phyloP scores from a whole-genome alignment of 2,113 vertebrate species.

The Struthidea cinerea region DNA sequence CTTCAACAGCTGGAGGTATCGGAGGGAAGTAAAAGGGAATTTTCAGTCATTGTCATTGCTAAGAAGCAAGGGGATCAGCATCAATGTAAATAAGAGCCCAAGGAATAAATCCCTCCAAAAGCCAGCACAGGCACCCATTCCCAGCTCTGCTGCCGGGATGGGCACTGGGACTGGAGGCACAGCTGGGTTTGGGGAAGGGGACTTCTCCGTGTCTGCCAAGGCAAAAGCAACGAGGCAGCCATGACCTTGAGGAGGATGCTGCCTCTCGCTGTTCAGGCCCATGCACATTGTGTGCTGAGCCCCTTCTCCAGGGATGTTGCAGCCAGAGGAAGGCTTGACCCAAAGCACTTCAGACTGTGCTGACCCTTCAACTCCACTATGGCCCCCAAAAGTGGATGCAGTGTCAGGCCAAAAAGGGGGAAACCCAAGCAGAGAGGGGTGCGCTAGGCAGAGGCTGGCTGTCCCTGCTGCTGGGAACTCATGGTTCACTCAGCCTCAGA shows the following conservation, averaged over 20 bases:
- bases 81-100: background rate
- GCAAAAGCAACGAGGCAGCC: background rate
- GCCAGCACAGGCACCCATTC: background rate
- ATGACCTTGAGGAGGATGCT: background rate
- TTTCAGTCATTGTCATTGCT: background rate
- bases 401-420: background rate
- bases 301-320: background rate
- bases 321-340: background rate
- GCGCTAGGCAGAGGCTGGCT: background rate
- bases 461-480: background rate
- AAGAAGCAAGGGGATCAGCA: background rate
- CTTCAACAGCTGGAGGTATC: background rate
- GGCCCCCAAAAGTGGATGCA: background rate
- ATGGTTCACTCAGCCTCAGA: background rate
- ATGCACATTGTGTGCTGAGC: accelerated
- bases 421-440: background rate
- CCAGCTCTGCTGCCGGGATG: background rate
- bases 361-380: accelerated
- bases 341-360: background rate
- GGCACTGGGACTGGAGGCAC: background rate
- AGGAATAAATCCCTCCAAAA: background rate
- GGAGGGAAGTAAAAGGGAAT: background rate
- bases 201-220: background rate
- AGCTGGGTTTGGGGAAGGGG: accelerated
- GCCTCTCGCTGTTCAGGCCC: accelerated